Evolutionary conservation across 2,888 invertebrate species (phyloP).

Genomic region (Nymphalis c-album): DNA sequence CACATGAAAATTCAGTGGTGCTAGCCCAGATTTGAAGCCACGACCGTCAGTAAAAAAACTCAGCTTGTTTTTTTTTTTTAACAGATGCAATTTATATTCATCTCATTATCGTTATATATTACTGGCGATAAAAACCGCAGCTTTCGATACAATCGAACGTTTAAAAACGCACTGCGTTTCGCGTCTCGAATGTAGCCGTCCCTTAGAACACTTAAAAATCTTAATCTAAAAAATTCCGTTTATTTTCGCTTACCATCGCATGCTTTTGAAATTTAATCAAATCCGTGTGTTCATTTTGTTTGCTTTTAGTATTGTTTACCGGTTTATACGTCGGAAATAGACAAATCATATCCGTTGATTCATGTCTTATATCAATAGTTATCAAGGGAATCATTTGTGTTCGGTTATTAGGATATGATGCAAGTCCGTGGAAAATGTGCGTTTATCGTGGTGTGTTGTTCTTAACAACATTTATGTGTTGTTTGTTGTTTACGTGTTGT

Average conservation of each 20-base stretch:
- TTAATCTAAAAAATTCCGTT: slow-evolving; percentile 29
- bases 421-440: slow-evolving; percentile 19
- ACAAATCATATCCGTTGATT: slow-evolving; percentile 7
- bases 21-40: too few species aligned
- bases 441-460: slow-evolving; percentile 11
- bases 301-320: slow-evolving; percentile 14
- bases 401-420: slow-evolving; percentile 7
- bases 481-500: slow-evolving; percentile 9
- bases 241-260: slow-evolving; percentile 21
- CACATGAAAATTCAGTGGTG: too few species aligned
- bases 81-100: too few species aligned
- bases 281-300: slow-evolving; percentile 16
- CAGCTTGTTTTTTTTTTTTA: too few species aligned
- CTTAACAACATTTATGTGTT: slow-evolving; percentile 6
- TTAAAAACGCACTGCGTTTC: not conserved
- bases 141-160: not conserved
- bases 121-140: too few species aligned
- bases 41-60: too few species aligned
- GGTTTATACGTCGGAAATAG: slow-evolving; percentile 15
- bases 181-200: slow-evolving; percentile 10
- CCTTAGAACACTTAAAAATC: slow-evolving; percentile 22
- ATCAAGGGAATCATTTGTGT: not conserved
- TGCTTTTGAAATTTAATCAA: slow-evolving; percentile 21
- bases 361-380: slow-evolving; percentile 2
- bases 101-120: too few species aligned